Conservation (phyloP, 64 coral and sea anemone genomes). For the Porites lutea region DNA sequence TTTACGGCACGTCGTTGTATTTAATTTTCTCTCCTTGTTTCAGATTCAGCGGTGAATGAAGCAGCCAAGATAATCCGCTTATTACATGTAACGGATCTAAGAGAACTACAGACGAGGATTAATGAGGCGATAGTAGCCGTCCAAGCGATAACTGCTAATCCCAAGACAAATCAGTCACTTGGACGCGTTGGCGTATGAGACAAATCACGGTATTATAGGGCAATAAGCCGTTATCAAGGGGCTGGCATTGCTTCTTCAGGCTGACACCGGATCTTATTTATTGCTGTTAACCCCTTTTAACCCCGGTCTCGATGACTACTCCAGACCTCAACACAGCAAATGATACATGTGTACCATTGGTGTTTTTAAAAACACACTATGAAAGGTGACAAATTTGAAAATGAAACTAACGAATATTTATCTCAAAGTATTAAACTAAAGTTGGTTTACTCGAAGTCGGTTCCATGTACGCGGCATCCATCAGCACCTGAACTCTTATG, state of each 20-base stretch:
- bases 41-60: slow-evolving; percentile 97
- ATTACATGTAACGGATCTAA: slow-evolving; percentile 85
- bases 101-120: slow-evolving; percentile 96
- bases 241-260: neutral
- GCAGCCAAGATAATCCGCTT: slow-evolving; percentile 96
- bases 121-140: slow-evolving; percentile 96
- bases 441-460: neutral
- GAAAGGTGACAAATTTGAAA: neutral
- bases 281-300: neutral
- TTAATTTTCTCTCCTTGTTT: slow-evolving; percentile 1
- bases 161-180: slow-evolving; percentile 94
- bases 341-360: neutral
- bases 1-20: neutral
- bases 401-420: slow-evolving; percentile 4
- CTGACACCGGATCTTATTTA: neutral
- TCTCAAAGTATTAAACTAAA: neutral
- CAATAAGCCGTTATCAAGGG: neutral
- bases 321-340: neutral
- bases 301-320: neutral
- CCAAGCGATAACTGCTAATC: slow-evolving; percentile 91
- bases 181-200: slow-evolving; percentile 84
- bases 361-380: neutral
- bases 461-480: neutral
- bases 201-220: neutral
- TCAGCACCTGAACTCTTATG: neutral